These are phyloP conservation scores for Yponomeuta sedellus DNA, from an alignment of 2,888 invertebrate species.

Conservation along the genomic window DNA sequence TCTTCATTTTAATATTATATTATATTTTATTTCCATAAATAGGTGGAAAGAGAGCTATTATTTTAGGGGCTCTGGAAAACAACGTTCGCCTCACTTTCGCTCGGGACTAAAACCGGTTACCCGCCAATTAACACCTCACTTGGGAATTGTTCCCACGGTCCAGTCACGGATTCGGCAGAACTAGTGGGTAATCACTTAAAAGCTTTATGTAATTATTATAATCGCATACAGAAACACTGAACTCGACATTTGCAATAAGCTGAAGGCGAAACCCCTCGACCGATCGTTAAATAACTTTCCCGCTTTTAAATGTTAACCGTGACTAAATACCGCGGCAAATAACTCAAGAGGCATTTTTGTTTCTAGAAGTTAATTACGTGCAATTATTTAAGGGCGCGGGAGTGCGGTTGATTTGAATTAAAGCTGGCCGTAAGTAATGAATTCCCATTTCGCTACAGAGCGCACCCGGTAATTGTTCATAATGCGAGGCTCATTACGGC, in stretches of 20 bases:
- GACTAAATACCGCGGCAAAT: slow-evolving; percentile 9
- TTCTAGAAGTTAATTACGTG: slow-evolving; percentile 13
- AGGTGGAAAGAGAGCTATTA: neutral
- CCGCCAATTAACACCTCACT: neutral
- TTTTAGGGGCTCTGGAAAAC: neutral
- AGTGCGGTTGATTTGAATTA: slow-evolving; percentile 39
- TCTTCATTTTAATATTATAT: too few relatives aligned
- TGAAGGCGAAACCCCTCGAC: neutral
- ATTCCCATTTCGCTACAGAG: slow-evolving; percentile 41
- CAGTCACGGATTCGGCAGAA: neutral
- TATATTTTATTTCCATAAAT: neutral
- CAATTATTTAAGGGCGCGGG: slow-evolving; percentile 13
- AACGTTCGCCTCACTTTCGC: neutral
- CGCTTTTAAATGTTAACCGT: slow-evolving; percentile 10
- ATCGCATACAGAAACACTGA: neutral
- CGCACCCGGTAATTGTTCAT: slow-evolving; percentile 42
- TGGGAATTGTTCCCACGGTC: slow-evolving; percentile 7
- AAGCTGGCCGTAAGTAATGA: slow-evolving; percentile 34
- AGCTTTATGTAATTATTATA: neutral
- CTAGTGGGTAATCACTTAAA: neutral
- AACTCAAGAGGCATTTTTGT: slow-evolving; percentile 13
- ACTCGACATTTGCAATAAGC: neutral
- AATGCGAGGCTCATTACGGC: slow-evolving; percentile 53
- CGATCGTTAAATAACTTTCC: slow-evolving; percentile 11
- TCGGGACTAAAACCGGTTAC: neutral